These are phyloP conservation scores for Girardia tigrina DNA, from an alignment of 2,888 invertebrate species.

Conservation along the genomic window DNA sequence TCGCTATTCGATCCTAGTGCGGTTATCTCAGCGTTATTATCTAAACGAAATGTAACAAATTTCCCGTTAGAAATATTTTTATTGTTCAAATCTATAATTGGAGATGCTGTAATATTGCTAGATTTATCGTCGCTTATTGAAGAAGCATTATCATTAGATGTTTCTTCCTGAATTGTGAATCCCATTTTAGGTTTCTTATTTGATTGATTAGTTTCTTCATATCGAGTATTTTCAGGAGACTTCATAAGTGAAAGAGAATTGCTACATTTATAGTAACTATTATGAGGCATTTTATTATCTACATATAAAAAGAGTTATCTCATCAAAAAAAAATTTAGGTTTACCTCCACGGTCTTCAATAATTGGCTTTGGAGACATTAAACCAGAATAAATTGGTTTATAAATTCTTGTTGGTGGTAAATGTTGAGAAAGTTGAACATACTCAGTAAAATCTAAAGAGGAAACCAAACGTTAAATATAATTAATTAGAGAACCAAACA, in stretches of 20 bases:
- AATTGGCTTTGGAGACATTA: not conserved
- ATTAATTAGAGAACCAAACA: not conserved
- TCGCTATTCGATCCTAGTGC: not conserved
- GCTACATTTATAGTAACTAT: not conserved
- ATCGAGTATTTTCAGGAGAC: not conserved
- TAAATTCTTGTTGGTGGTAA: not conserved
- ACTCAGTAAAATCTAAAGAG: not conserved
- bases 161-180: not conserved
- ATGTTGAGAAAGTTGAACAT: not conserved
- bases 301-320: not conserved
- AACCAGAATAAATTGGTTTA: not conserved
- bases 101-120: slow-evolving; percentile 6
- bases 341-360: not conserved
- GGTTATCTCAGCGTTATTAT: not conserved
- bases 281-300: not conserved
- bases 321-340: no score
- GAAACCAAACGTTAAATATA: not conserved
- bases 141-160: not conserved
- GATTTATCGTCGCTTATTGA: not conserved
- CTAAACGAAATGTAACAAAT: slow-evolving; percentile 14
- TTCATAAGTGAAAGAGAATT: not conserved
- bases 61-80: not conserved
- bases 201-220: not conserved
- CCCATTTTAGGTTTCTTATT: not conserved
- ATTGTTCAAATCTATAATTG: not conserved